Evolutionary conservation across 1,140 invertebrate species (phyloP).

Genomic region (Phthorimaea operculella): DNA sequence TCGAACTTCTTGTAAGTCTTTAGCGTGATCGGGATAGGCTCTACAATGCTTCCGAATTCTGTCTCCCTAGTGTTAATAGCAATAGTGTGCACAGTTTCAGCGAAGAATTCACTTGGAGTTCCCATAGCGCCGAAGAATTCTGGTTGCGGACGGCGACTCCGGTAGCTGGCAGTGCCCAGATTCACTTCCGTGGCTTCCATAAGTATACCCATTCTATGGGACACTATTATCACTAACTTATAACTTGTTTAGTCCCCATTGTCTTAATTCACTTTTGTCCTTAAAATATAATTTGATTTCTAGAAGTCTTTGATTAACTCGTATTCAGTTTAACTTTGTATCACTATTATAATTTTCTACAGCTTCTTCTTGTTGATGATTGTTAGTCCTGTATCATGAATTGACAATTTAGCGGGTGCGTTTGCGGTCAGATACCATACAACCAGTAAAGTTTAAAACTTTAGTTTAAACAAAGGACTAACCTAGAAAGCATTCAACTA

Average conservation of each 20-base stretch:
- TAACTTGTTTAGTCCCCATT: constrained; percentile 32
- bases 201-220: constrained; percentile 57
- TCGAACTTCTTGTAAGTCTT: constrained; percentile 46
- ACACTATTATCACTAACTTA: constrained; percentile 30
- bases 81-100: constrained; percentile 48
- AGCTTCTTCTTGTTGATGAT: not conserved
- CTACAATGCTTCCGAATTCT: constrained; percentile 55
- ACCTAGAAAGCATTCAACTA: no score
- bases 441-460: no score
- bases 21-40: constrained; percentile 51
- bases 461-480: no score
- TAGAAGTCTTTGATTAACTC: not conserved
- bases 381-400: no score
- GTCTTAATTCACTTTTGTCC: constrained; percentile 30
- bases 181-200: constrained; percentile 56
- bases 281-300: constrained; percentile 19
- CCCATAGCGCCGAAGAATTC: constrained; percentile 44
- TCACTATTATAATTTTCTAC: not conserved
- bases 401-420: not conserved
- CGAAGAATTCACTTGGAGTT: constrained; percentile 42
- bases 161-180: constrained; percentile 43
- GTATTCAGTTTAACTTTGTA: not conserved
- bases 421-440: no score
- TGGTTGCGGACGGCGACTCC: constrained; percentile 28
- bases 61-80: constrained; percentile 56